Base-by-base conservation (phyloP, 2,888 invertebrate genomes). In the Ichneumon xanthorius region DNA sequence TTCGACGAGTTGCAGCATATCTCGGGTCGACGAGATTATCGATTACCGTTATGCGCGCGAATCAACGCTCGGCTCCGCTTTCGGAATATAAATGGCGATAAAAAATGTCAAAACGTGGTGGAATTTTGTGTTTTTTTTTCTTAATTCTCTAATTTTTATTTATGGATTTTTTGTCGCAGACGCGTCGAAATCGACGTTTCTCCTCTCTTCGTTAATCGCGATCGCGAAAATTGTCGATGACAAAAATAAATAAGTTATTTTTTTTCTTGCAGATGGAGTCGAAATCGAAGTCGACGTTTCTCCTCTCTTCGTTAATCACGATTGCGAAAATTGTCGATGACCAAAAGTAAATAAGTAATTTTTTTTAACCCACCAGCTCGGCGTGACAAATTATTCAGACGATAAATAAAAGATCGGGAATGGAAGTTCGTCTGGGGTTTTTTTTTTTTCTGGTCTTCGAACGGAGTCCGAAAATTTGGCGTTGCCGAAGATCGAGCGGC, bases 391-490 rank as follows among this genome's bases (percentile, higher is more conserved):
- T 40, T 63, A n/a, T 30, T 50, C 33, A 55, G 40, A 53, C 30
- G 26, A 58, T 40, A 53, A 70, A 67, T 67, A 48, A 70, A 33
- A 63, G 80, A 87, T 67, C 75, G 53, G 82, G 40, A 86, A 88
- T 87, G 88, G 89, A 89, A 89, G 88, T 87, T 85, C 78, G 87
- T 75, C 55, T 55, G 55, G 55, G 7, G 2, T 16, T 63, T 30
- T 63, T 33, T 63, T 37, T 53, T 50, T 80, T 85, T 87, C 87
- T 87, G 86, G 89, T 90, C 87, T 72, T 73, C 84, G 88, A 88
- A 89, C 88, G 88, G 73, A 58, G 22, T 37, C 40, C 9, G 40
- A 37, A 40, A 33, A 14, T 72, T 58, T 33, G 58, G 71, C 81
- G 1, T 22, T 40, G 40, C n/a, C 26, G 37, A 14, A n/a, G 61